Evolutionary conservation across 2,113 vertebrate species (phyloP).

Genomic region (Archocentrus centrarchus): DNA sequence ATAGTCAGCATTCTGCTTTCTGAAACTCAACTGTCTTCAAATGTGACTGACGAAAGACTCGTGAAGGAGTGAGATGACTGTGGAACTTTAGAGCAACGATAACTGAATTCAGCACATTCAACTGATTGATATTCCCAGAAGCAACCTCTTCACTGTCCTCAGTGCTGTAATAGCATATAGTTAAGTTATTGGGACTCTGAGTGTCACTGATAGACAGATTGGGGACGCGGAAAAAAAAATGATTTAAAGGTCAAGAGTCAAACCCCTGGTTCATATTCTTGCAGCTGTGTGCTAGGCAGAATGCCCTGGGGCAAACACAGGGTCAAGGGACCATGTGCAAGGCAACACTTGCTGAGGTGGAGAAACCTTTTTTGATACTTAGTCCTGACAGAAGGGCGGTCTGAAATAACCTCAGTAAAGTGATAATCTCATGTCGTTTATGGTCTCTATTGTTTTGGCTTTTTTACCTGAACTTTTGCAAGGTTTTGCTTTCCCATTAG

Average conservation of each 20-base stretch:
- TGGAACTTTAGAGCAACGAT: background rate
- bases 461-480: background rate
- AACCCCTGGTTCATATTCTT: constrained; percentile 58
- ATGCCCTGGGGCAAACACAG: constrained; percentile 25
- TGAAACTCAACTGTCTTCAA: constrained; percentile 11
- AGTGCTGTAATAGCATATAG: constrained; percentile 4
- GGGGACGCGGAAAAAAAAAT: constrained; percentile 22
- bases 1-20: constrained; percentile 16
- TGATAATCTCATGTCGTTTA: constrained; percentile 3
- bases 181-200: constrained; percentile 55
- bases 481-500: background rate
- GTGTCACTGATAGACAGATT: constrained; percentile 56
- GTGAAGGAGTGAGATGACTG: constrained; percentile 7
- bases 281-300: constrained; percentile 61
- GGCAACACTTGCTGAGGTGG: background rate
- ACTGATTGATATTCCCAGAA: constrained; percentile 9
- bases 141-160: constrained; percentile 28
- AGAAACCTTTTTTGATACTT: background rate
- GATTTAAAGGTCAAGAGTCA: constrained; percentile 70
- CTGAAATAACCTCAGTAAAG: background rate
- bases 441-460: background rate
- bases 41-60: constrained; percentile 2
- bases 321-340: constrained; percentile 13
- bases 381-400: background rate
- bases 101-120: constrained; percentile 25